Evolutionary conservation across 2,797 vertebrate species (phyloP).

Genomic region (Acomys russatus): DNA sequence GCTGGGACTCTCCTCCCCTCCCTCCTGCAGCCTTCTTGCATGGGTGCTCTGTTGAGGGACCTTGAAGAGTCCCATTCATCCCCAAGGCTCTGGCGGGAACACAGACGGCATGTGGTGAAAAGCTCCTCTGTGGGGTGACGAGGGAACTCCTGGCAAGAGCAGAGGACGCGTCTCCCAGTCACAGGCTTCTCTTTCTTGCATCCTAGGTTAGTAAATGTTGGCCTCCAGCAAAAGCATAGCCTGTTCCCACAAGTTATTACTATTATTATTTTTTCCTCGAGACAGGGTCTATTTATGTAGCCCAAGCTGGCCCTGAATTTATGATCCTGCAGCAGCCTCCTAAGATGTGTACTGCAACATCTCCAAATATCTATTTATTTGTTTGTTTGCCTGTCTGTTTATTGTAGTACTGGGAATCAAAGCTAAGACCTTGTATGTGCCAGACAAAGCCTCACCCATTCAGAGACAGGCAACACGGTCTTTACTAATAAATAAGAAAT

Average conservation of each 20-base stretch:
- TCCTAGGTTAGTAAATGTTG: neutral
- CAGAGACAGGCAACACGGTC: neutral
- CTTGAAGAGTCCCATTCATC: neutral
- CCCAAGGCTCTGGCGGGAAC: neutral
- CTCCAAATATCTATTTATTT: neutral
- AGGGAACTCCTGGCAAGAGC: neutral
- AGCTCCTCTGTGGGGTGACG: neutral
- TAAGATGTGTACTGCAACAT: neutral
- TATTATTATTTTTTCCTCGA: neutral
- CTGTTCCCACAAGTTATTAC: neutral
- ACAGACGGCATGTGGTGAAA: neutral
- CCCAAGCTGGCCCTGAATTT: neutral
- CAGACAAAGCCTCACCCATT: neutral
- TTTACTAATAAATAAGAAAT: neutral
- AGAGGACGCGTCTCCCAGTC: neutral
- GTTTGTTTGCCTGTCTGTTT: no score
- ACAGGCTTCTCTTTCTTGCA: neutral
- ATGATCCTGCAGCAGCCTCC: neutral
- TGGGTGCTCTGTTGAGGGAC: neutral
- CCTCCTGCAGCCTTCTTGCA: accelerated
- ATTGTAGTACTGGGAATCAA: neutral
- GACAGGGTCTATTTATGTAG: neutral
- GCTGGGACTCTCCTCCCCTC: neutral
- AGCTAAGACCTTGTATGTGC: neutral
- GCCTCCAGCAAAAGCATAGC: neutral